These are phyloP conservation scores for Drosophila rhopaloa DNA, from an alignment of 1,140 invertebrate genomes.

Conservation along the genomic window DNA sequence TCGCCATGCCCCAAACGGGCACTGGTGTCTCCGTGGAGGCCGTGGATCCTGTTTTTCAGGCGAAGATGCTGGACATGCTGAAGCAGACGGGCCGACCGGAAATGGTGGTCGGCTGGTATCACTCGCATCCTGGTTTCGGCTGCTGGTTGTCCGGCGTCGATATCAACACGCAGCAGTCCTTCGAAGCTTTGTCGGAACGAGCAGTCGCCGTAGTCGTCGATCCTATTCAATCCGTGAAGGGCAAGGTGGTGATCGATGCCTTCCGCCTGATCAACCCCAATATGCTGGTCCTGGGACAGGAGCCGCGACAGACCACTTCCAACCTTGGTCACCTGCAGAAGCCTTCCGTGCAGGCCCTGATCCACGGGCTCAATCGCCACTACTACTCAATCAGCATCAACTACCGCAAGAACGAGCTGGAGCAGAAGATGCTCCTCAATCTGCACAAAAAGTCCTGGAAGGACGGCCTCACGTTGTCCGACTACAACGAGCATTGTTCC, in stretches of 20 bases:
- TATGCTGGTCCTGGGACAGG: conserved; percentile 99
- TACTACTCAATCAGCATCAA: conserved; percentile 99
- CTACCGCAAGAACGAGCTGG: conserved; percentile 99
- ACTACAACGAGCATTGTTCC: conserved; percentile 97
- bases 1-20: conserved; percentile 99
- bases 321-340: conserved; percentile 99
- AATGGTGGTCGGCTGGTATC: conserved; percentile 99
- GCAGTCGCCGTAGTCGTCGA: conserved; percentile 99
- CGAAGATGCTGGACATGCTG: conserved; percentile 99
- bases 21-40: conserved; percentile 99
- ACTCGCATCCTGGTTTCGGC: conserved; percentile 99
- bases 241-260: conserved; percentile 97
- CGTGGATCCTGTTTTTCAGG: conserved; percentile 99
- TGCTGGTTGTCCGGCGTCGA: conserved; percentile 99
- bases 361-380: conserved; percentile 99
- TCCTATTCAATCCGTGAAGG: conserved; percentile 99
- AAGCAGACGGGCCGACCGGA: conserved; percentile 99
- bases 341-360: conserved; percentile 99
- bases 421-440: conserved; percentile 99
- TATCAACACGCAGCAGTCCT: conserved; percentile 99
- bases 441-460: conserved; percentile 99
- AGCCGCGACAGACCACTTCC: conserved; percentile 99
- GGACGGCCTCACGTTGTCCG: conserved; percentile 97
- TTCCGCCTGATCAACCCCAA: conserved; percentile 99
- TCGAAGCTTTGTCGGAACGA: conserved; percentile 98